These are phyloP conservation scores for Sebastes alutus DNA, from an alignment of 2,797 vertebrate species.

Conservation along the genomic window DNA sequence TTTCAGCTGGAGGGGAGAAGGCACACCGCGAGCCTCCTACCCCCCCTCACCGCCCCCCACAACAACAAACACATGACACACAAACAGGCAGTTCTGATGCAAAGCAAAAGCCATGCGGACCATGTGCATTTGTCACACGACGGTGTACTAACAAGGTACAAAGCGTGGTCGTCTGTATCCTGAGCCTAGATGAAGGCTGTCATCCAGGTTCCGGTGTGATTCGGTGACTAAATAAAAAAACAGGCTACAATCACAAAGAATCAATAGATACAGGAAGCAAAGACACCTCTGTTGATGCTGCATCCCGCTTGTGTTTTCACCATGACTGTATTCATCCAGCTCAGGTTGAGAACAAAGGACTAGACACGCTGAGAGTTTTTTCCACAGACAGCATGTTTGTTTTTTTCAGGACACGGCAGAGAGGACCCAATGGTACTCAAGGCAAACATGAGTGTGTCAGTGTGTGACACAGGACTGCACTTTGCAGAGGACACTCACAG, in stretches of 20 bases:
- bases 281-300: conserved; percentile 63
- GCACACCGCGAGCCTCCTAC: conserved; percentile 71
- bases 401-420: conserved; percentile 46
- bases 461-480: conserved; percentile 79
- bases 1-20: conserved; percentile 84
- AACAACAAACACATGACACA: conserved; percentile 81
- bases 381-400: conserved; percentile 34
- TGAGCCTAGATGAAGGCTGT: conserved; percentile 64
- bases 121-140: conserved; percentile 74
- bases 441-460: conserved; percentile 70
- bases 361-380: conserved; percentile 53
- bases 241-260: conserved; percentile 55
- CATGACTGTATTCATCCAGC: conserved; percentile 62
- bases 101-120: conserved; percentile 67
- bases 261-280: conserved; percentile 61
- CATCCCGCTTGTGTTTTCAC: conserved; percentile 58
- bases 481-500: conserved; percentile 75
- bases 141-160: conserved; percentile 71
- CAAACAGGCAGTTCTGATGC: conserved; percentile 60
- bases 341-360: conserved; percentile 65
- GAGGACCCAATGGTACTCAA: conserved; percentile 72
- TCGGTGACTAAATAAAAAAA: conserved; percentile 55
- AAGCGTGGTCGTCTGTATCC: conserved; percentile 57
- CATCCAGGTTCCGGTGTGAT: conserved; percentile 51
- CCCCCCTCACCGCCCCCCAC: conserved; percentile 60